A percentile compares a stretch with the other conserved stretches of the same genome.
Evolutionary conservation across 2,797 vertebrate species (phyloP).

Genomic region (Anguilla marmorata): DNA sequence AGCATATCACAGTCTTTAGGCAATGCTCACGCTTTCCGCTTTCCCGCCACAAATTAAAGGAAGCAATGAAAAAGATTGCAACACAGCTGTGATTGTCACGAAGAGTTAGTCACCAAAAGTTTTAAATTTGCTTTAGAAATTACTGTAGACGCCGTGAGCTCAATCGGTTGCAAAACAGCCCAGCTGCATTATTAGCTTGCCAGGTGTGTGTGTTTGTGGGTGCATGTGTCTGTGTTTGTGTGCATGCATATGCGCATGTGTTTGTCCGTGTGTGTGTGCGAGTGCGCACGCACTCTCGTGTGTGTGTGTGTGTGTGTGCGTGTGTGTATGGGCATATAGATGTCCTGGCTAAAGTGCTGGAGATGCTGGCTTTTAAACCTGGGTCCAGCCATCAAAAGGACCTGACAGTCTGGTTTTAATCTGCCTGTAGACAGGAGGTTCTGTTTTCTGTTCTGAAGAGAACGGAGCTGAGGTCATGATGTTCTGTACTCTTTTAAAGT

Average conservation of each 20-base stretch:
- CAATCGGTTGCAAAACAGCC: background rate
- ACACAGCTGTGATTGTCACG: background rate
- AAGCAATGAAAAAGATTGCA: background rate
- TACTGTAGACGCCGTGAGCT: background rate
- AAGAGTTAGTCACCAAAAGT: background rate
- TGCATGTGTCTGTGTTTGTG: background rate
- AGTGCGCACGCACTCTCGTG: background rate
- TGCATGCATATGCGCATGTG: background rate
- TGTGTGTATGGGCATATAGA: background rate
- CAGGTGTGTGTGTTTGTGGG: background rate
- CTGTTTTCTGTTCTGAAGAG: background rate
- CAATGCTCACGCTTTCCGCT: background rate
- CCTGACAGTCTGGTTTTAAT: background rate
- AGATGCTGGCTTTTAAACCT: background rate
- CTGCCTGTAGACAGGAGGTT: background rate
- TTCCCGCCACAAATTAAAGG: background rate
- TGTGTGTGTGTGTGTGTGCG: too few relatives aligned
- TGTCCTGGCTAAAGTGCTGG: background rate
- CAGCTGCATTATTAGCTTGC: background rate
- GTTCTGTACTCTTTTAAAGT: constrained; percentile 32
- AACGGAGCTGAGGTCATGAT: constrained; percentile 27
- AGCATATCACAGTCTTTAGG: background rate
- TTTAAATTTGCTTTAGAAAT: background rate
- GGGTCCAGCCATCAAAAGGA: background rate
- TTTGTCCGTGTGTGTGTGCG: background rate